Percentiles rank a stretch among this genome's conserved stretches.
These are phyloP conservation scores for Micoletzkya japonica DNA, from an alignment of 2,888 invertebrate species.

Conservation along the genomic window DNA sequence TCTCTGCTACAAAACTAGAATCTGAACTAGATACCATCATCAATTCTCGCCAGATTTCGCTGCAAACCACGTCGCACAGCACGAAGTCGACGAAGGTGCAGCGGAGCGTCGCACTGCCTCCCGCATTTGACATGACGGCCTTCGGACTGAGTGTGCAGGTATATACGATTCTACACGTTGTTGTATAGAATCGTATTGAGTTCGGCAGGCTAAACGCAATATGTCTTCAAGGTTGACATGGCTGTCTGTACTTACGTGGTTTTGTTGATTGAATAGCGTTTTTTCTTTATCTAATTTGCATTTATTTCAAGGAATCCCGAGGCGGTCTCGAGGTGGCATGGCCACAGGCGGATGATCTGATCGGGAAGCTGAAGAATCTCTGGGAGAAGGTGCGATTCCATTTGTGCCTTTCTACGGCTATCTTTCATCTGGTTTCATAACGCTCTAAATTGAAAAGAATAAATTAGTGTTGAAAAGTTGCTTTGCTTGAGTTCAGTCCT, in stretches of 20 bases:
- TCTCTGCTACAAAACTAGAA: too few species aligned
- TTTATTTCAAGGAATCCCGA: conserved; percentile 48
- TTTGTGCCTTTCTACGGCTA: not conserved
- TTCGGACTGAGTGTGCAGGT: conserved; percentile 54
- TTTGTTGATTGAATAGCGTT: too few species aligned
- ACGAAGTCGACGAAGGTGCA: conserved; percentile 50
- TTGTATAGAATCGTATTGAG: too few species aligned
- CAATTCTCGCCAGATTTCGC: not conserved
- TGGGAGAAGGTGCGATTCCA: conserved; percentile 50
- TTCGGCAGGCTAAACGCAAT: too few species aligned
- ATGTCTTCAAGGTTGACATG: too few species aligned
- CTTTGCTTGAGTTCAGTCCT: not conserved
- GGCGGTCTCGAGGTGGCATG: conserved; percentile 54
- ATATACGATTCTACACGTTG: conserved; percentile 1
- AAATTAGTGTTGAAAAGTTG: not conserved
- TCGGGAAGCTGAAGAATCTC: conserved; percentile 49
- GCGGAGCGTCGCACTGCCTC: conserved; percentile 55
- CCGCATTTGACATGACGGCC: conserved; percentile 58
- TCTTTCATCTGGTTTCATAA: too few species aligned
- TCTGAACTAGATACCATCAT: too few species aligned
- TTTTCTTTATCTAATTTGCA: too few species aligned
- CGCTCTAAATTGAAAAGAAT: not conserved
- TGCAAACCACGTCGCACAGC: conserved; percentile 10
- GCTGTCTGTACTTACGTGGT: too few species aligned
- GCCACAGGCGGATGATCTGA: conserved; percentile 57